Evolutionary conservation across 37 sponge, comb jelly and placozoan species (phyloP).

Genomic region (Theonella swinhoei): DNA sequence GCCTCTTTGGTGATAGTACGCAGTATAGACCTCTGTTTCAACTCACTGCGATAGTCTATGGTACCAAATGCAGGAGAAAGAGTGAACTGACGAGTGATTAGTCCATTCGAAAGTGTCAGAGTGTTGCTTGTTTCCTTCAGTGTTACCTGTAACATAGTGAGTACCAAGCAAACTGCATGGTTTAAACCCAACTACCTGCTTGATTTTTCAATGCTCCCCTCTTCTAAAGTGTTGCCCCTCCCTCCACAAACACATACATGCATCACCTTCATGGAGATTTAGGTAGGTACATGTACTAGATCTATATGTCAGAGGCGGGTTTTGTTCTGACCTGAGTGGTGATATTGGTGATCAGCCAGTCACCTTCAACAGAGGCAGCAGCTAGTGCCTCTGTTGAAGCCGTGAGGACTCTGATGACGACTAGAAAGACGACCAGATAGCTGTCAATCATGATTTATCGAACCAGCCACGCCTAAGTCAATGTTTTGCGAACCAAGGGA

Average conservation of each 20-base stretch:
- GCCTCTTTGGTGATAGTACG: constrained; percentile 37
- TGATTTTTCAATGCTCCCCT: too few relatives aligned
- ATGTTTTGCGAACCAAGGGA: too few relatives aligned
- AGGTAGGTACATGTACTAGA: too few relatives aligned
- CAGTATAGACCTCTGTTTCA: not conserved
- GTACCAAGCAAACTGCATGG: too few relatives aligned
- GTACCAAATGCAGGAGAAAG: constrained; percentile 51
- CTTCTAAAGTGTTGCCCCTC: too few relatives aligned
- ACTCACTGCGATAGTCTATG: constrained; percentile 34
- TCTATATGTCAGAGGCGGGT: too few relatives aligned
- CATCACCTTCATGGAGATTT: too few relatives aligned
- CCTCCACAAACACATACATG: too few relatives aligned
- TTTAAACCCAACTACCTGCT: too few relatives aligned
- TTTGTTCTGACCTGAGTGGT: not conserved
- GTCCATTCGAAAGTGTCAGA: constrained; percentile 36
- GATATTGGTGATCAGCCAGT: not conserved
- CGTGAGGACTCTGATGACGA: not conserved
- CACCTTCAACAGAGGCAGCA: not conserved
- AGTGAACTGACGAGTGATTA: constrained; percentile 35
- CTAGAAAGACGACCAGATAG: not conserved
- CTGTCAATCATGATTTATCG: not conserved
- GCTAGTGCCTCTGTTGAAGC: not conserved
- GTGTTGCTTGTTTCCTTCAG: not conserved
- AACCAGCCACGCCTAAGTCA: too few relatives aligned
- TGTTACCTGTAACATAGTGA: constrained; percentile 5